A percentile compares a stretch with the other conserved stretches of the same genome.
Conservation (phyloP, 1,140 invertebrate species). For the Scaptomyza pallida region DNA sequence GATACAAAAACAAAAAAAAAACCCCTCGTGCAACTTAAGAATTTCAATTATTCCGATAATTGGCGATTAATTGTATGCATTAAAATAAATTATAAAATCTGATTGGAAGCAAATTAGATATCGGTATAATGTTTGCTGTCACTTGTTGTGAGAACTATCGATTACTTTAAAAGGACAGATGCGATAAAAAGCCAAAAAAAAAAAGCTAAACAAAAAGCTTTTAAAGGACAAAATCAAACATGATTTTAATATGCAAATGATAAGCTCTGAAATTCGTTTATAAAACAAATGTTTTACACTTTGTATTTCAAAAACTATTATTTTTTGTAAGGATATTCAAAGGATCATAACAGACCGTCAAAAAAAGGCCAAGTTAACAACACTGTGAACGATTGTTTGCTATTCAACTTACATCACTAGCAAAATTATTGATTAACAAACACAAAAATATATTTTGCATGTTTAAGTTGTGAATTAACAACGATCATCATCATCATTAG, state of each 20-base stretch:
- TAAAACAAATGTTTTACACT: too few relatives aligned
- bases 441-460: background rate
- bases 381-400: background rate
- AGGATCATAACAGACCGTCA: background rate
- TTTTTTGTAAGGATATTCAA: background rate
- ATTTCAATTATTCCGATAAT: too few relatives aligned
- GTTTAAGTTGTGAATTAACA: constrained; percentile 14
- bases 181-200: background rate
- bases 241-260: background rate
- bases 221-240: background rate
- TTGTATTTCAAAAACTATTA: too few relatives aligned
- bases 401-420: background rate
- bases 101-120: too few relatives aligned
- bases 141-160: background rate
- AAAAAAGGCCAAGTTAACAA: background rate
- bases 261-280: too few relatives aligned
- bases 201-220: background rate
- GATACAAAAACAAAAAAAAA: too few relatives aligned
- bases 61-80: background rate
- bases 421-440: constrained; percentile 30
- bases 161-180: background rate
- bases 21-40: too few relatives aligned
- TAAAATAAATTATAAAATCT: too few relatives aligned
- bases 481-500: constrained; percentile 8
- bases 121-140: background rate